These are phyloP conservation scores for Gallinago jamesoni DNA, from an alignment of 2,113 vertebrate genomes.

Conservation along the genomic window DNA sequence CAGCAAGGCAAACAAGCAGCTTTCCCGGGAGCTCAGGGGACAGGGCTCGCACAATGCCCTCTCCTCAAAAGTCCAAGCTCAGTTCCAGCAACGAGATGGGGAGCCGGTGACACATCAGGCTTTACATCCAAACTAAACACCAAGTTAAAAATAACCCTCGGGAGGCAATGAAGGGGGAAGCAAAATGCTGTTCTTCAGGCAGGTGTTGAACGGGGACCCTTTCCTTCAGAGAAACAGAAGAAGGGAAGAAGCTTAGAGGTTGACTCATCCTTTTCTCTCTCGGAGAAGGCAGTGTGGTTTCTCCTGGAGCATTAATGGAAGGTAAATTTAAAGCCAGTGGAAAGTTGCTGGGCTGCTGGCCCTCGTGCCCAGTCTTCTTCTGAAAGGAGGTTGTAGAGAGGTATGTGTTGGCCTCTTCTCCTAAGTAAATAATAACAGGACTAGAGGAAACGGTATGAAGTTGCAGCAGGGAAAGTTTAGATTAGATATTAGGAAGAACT, in stretches of 20 bases:
- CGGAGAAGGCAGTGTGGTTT: not conserved
- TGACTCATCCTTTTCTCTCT: not conserved
- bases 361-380: too few relatives aligned
- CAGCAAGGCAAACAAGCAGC: not conserved
- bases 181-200: not conserved
- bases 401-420: too few relatives aligned
- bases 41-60: not conserved
- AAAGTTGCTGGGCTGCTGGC: not conserved
- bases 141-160: not conserved
- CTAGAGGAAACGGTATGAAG: too few relatives aligned
- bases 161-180: not conserved
- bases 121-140: constrained; percentile 34
- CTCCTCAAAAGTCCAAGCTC: not conserved
- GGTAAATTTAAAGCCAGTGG: not conserved
- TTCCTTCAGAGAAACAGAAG: not conserved
- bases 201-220: not conserved
- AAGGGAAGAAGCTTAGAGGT: not conserved
- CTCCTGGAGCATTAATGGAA: not conserved
- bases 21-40: not conserved
- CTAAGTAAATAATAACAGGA: too few relatives aligned
- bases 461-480: too few relatives aligned
- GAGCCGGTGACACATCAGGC: not conserved
- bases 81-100: not conserved
- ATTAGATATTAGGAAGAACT: too few relatives aligned
- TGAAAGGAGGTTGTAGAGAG: too few relatives aligned